A percentile compares a stretch with the other conserved stretches of the same genome.
Evolutionary conservation across 2,797 vertebrate genomes (phyloP).

Genomic region (Sebastes trivittatus): DNA sequence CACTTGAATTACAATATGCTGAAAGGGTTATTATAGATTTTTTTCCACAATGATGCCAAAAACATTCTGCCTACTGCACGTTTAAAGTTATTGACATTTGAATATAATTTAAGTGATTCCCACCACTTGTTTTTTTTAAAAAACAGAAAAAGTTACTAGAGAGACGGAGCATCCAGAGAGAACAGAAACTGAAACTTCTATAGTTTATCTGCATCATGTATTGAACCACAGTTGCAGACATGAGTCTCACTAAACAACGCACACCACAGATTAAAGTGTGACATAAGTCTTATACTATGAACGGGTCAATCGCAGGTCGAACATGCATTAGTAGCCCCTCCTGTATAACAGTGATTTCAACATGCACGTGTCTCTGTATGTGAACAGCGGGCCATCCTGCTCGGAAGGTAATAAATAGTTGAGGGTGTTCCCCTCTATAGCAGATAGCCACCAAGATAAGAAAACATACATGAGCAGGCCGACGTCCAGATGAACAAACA

Average conservation of each 20-base stretch:
- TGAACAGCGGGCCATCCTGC: constrained; percentile 1
- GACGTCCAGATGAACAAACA: constrained; percentile 41
- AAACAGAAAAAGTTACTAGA: neutral
- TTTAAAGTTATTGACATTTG: neutral
- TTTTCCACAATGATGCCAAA: too few relatives aligned
- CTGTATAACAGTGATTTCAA: neutral
- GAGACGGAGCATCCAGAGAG: neutral
- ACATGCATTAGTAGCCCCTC: neutral
- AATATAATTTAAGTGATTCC: neutral
- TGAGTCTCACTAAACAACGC: neutral
- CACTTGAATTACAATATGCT: too few relatives aligned
- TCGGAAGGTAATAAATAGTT: constrained; percentile 57
- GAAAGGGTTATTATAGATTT: too few relatives aligned
- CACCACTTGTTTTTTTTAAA: neutral
- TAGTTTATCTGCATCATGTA: neutral
- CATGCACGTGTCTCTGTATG: neutral
- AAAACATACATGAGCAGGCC: constrained; percentile 34
- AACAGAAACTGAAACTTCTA: neutral
- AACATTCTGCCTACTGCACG: too few relatives aligned
- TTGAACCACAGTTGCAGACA: neutral
- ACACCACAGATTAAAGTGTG: neutral
- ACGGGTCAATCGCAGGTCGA: neutral
- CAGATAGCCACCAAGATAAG: constrained; percentile 55
- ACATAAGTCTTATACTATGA: neutral
- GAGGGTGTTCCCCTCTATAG: constrained; percentile 45